phyloP scores from a whole-genome alignment of 2,113 vertebrate species.

The Malurus melanocephalus region DNA sequence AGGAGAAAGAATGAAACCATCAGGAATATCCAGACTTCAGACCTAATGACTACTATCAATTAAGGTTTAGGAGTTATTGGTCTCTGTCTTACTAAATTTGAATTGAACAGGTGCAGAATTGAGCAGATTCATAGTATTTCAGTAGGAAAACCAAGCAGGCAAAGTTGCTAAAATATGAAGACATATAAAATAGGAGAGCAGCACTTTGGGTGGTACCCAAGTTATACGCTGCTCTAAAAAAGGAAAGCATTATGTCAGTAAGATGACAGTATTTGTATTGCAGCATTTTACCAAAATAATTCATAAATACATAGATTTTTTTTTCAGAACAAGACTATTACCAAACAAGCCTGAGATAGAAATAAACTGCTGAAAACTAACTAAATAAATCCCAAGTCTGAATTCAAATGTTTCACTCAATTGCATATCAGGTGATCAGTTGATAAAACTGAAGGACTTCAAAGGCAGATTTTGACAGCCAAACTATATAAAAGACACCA shows the following conservation, averaged over 20 bases:
- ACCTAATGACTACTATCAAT: background rate
- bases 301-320: background rate
- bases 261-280: background rate
- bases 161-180: background rate
- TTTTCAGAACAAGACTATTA: background rate
- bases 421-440: background rate
- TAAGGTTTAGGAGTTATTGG: background rate
- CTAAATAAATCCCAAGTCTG: background rate
- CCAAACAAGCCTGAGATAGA: background rate
- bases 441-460: background rate
- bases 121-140: background rate
- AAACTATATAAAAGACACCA: background rate
- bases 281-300: background rate
- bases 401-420: background rate
- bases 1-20: background rate
- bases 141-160: background rate
- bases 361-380: background rate
- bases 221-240: background rate
- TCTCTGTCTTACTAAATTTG: background rate
- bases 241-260: background rate
- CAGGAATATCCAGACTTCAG: background rate
- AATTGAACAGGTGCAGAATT: background rate
- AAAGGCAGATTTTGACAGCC: background rate
- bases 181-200: background rate
- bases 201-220: background rate